Conservation (phyloP, 2,113 vertebrate genomes). For the Symphodus melops region DNA sequence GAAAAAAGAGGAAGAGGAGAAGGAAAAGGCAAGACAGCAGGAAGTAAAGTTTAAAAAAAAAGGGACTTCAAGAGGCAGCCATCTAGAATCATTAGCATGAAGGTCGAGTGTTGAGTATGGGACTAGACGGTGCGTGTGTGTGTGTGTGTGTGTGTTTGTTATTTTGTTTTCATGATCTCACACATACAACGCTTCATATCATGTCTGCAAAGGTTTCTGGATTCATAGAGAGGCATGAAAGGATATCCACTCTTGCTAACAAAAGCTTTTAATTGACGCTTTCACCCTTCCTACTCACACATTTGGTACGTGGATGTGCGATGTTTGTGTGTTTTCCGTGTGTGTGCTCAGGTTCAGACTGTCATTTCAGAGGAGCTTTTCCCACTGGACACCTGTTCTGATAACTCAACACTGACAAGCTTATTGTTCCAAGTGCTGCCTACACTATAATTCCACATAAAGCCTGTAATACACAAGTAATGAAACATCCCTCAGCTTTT, state of each 20-base stretch:
- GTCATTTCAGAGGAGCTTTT: slow-evolving; percentile 26
- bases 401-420: slow-evolving; percentile 52
- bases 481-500: slow-evolving; percentile 37
- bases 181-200: slow-evolving; percentile 24
- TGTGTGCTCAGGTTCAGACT: neutral
- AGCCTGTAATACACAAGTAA: slow-evolving; percentile 40
- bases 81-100: slow-evolving; percentile 24
- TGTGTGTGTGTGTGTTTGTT: neutral
- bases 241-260: slow-evolving; percentile 27
- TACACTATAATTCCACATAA: slow-evolving; percentile 34
- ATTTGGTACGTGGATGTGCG: neutral
- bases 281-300: slow-evolving; percentile 18
- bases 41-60: slow-evolving; percentile 1
- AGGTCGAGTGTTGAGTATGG: slow-evolving; percentile 27
- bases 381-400: slow-evolving; percentile 58
- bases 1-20: slow-evolving; percentile 12
- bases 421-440: slow-evolving; percentile 48
- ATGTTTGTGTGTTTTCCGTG: no score
- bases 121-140: neutral
- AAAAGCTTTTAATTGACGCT: slow-evolving; percentile 44
- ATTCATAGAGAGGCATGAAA: slow-evolving; percentile 33
- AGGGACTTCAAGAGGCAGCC: slow-evolving; percentile 1
- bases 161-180: neutral
- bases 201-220: slow-evolving; percentile 36
- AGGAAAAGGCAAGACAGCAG: neutral